Conservation (phyloP, 2,113 vertebrate species). For the Pedetes capensis region DNA sequence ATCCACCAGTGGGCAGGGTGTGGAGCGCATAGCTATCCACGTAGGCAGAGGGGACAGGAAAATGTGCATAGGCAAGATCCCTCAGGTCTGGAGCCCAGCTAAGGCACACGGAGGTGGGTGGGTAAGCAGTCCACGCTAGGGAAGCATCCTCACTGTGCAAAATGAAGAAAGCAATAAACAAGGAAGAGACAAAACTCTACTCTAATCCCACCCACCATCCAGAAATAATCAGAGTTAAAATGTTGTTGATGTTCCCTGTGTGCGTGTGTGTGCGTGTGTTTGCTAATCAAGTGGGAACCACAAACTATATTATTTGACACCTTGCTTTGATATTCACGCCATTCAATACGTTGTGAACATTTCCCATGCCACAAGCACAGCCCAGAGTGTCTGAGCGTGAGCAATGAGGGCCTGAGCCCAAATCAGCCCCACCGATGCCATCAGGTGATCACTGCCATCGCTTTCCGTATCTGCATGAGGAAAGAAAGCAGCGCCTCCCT, state of each 20-base stretch:
- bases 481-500: not conserved
- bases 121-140: not conserved
- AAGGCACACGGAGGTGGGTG: not conserved
- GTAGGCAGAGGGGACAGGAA: not conserved
- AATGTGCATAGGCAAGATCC: not conserved
- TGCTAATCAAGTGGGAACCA: not conserved
- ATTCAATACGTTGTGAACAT: too few species aligned
- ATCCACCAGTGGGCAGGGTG: not conserved
- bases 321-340: not conserved
- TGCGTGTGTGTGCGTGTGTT: not conserved
- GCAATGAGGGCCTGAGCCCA: not conserved
- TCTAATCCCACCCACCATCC: not conserved
- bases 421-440: not conserved
- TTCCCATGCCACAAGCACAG: accelerated
- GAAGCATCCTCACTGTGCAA: too few species aligned
- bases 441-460: too few species aligned
- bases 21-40: not conserved
- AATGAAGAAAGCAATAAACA: not conserved
- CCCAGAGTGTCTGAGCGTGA: not conserved
- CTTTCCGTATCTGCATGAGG: not conserved
- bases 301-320: not conserved
- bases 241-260: too few species aligned
- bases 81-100: too few species aligned
- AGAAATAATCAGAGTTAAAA: not conserved
- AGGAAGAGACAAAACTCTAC: not conserved